Percentiles rank a stretch among this genome's conserved stretches.
Evolutionary conservation across 2,888 invertebrate species (phyloP).

Genomic region (Mesoligia furuncula): DNA sequence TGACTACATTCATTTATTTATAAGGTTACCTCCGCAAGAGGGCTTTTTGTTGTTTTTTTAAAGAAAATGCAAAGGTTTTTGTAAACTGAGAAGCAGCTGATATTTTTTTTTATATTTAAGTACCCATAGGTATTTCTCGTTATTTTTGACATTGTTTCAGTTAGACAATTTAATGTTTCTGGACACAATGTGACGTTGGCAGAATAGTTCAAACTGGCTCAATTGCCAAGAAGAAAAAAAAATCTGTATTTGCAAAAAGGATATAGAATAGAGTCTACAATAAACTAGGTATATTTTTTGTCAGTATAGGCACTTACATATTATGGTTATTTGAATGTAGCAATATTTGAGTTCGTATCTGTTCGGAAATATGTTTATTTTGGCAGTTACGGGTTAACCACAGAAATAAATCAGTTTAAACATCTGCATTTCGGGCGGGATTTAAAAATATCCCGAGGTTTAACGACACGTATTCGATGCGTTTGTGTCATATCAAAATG

Average conservation of each 20-base stretch:
- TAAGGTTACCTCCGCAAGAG: not conserved
- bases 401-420: conserved; percentile 41
- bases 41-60: not conserved
- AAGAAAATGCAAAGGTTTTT: no score
- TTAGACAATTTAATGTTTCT: not conserved
- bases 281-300: not conserved
- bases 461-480: conserved; percentile 22
- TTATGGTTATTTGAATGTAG: not conserved
- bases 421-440: conserved; percentile 22
- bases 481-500: conserved; percentile 6
- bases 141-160: not conserved
- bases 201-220: no score
- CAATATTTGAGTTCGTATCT: not conserved
- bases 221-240: no score
- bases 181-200: no score
- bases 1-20: not conserved
- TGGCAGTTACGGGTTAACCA: conserved; percentile 6
- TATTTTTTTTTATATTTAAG: not conserved
- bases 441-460: conserved; percentile 22
- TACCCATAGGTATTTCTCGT: not conserved
- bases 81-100: not conserved
- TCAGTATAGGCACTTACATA: not conserved
- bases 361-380: not conserved
- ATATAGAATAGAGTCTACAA: not conserved
- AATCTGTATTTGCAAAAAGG: not conserved